Conservation (phyloP, 2,797 vertebrate species). For the Prionace glauca region DNA sequence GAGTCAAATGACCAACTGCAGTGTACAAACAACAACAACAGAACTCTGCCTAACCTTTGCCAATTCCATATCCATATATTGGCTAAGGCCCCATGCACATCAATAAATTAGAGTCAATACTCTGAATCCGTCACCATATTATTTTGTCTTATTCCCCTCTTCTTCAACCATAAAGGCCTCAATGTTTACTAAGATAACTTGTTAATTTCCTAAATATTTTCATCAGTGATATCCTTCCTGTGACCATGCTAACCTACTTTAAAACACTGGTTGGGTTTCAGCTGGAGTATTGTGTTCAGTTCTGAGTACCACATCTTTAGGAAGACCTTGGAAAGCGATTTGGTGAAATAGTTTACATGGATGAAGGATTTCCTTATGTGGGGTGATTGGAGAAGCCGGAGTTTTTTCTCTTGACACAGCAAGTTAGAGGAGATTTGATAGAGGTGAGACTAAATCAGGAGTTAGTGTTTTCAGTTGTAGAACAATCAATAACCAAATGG, state of each 20-base stretch:
- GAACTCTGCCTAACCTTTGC: neutral
- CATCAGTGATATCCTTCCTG: too few relatives aligned
- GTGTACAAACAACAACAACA: neutral
- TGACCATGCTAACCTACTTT: too few relatives aligned
- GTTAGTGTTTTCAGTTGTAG: neutral
- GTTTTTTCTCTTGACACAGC: too few relatives aligned
- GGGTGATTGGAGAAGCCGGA: too few relatives aligned
- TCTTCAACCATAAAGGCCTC: neutral
- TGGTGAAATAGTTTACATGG: too few relatives aligned
- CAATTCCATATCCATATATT: neutral
- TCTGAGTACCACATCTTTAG: too few relatives aligned
- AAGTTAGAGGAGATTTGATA: too few relatives aligned
- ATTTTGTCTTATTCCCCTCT: neutral
- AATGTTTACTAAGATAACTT: neutral
- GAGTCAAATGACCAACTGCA: neutral
- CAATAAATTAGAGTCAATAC: neutral
- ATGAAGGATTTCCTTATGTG: too few relatives aligned
- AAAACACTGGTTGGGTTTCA: too few relatives aligned
- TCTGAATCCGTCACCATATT: neutral
- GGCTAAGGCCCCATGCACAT: neutral
- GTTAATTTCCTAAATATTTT: neutral
- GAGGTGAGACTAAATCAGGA: too few relatives aligned
- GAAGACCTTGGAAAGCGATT: too few relatives aligned
- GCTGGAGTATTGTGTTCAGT: too few relatives aligned
- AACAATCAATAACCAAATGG: neutral